Base-by-base conservation (phyloP, 53 echinoderm and acorn worm genomes). In the Paracentrotus lividus region DNA sequence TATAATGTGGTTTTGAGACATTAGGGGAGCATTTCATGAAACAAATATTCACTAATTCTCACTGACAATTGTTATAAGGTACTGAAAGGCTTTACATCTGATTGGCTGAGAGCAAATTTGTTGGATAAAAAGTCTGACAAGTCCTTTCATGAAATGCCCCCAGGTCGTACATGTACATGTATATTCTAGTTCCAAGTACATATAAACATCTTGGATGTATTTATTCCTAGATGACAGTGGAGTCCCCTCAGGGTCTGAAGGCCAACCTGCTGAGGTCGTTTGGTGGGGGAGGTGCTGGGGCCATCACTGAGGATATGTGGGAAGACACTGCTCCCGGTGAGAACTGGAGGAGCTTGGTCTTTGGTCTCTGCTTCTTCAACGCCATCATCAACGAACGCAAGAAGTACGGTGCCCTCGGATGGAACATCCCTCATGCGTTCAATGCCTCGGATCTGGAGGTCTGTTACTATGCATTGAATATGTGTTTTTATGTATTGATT, bases 361-460 rank as follows among this genome's bases (percentile, higher is more conserved):
- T 99, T 94, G 99, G 99, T 29, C 95, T 97, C 66, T 99, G 96
- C 90, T 99, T 99, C 96, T 99, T 99, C 91, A 97, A 99, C 76
- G 97, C 99, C 31, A 93, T 99, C 56, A 96, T 99, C 93, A 97
- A 97, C 45, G 99, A 97, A 94, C 94, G 99, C 42, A 95, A 96
- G 94, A 99, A 99, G 86, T 99, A 97, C 61, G 99, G 99, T 1
- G 97, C 97, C 47, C 94, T 99, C 10, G 99, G 99, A 14, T 99
- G 97, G 96, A 99, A 99, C 65, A 99, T 99, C 44, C 94, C 96
- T 7, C 97, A 99, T 86, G 99, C 97, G 56, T 99, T 99, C 88
- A 99, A 96, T 57, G 96, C 97, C 5, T 99, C 99, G 2, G 99
- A 99, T 90, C 86, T 99, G 42, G 96, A 99, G 96, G 99, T 97